A percentile compares a stretch with the other conserved stretches of the same genome.
Conservation (phyloP, 2,888 invertebrate genomes). For the Ethmia dodecea region DNA sequence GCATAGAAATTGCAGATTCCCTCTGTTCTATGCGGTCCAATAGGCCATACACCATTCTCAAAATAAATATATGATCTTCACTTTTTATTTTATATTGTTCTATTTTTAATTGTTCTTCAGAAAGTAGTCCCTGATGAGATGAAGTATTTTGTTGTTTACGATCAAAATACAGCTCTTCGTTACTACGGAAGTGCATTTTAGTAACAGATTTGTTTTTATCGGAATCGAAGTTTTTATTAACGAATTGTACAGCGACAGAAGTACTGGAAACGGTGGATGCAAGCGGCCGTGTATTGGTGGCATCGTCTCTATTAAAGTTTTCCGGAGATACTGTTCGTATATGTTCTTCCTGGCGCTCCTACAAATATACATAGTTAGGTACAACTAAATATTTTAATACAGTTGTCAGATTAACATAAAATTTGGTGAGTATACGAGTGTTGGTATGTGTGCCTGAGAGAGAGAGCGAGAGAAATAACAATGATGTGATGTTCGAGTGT, state of each 20-base stretch:
- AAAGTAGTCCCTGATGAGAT: conserved; percentile 33
- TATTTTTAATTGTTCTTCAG: conserved; percentile 34
- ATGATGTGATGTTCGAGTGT: not conserved
- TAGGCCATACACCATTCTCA: conserved; percentile 36
- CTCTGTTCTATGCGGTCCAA: conserved; percentile 26
- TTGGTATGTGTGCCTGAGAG: not conserved
- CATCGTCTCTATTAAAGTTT: conserved; percentile 17
- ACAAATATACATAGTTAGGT: conserved; percentile 3
- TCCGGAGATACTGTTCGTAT: conserved; percentile 47
- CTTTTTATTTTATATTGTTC: conserved; percentile 6
- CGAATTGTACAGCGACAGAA: not conserved
- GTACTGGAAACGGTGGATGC: not conserved
- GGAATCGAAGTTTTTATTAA: not conserved
- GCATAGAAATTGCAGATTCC: not conserved
- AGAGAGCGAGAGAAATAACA: not conserved
- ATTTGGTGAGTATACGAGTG: not conserved
- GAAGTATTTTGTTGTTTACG: not conserved
- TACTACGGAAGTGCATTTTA: no score
- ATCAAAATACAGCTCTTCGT: not conserved
- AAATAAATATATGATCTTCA: conserved; percentile 33
- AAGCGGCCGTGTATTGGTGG: conserved; percentile 9
- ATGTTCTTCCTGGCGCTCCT: conserved; percentile 55
- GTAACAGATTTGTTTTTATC: not conserved
- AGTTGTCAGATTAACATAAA: not conserved
- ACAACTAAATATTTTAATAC: not conserved